phyloP scores from a whole-genome alignment of 2,113 vertebrate species.

The Eolophus roseicapilla region DNA sequence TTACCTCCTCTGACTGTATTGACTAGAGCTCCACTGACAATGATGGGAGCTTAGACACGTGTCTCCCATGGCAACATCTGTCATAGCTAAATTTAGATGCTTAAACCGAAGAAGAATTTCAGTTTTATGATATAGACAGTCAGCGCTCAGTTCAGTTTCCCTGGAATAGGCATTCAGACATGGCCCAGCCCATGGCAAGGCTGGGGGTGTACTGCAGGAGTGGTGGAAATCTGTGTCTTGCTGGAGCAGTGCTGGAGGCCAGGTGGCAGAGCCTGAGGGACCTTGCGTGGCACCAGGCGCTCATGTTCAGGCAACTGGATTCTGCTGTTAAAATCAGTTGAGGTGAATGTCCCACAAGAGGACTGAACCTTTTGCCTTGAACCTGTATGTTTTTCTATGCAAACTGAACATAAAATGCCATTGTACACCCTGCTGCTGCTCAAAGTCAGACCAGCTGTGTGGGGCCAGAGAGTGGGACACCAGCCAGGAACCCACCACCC shows the following conservation, averaged over 20 bases:
- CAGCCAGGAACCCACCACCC: background rate
- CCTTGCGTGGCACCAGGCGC: background rate
- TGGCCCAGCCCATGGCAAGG: background rate
- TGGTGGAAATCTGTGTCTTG: background rate
- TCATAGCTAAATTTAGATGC: background rate
- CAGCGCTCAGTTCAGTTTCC: background rate
- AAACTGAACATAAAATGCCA: background rate
- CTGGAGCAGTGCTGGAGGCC: background rate
- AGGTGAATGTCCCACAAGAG: background rate
- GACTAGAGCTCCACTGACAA: background rate
- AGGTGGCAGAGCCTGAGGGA: background rate
- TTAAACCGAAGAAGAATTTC: background rate
- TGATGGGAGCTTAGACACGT: background rate
- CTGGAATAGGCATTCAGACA: background rate
- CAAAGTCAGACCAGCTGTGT: background rate
- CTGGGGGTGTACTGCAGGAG: background rate
- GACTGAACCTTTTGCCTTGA: background rate
- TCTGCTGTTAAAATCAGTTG: background rate
- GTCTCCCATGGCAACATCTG: slow-evolving; percentile 36
- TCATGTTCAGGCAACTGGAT: background rate
- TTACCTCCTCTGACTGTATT: background rate
- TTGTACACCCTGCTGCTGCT: background rate
- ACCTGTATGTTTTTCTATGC: background rate
- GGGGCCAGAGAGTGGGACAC: background rate
- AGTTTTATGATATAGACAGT: background rate